phyloP scores from a whole-genome alignment of 2,797 vertebrate species.

The Babyrousa celebensis region DNA sequence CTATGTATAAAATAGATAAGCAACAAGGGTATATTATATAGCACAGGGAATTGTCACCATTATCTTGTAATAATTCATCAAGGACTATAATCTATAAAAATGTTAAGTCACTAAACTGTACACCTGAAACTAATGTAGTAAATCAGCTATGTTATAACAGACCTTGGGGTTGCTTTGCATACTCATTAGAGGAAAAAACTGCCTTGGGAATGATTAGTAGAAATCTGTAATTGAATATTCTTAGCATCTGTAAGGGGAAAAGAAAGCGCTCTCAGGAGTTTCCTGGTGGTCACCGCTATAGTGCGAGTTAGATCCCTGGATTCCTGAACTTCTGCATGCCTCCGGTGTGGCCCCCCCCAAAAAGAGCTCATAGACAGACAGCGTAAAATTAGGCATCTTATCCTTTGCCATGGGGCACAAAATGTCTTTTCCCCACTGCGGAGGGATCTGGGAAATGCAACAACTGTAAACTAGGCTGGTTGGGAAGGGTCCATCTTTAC shows the following conservation, averaged over 20 bases:
- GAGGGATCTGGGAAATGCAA: neutral
- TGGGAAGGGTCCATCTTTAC: neutral
- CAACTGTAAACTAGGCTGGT: neutral
- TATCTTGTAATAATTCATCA: neutral
- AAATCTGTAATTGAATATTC: neutral
- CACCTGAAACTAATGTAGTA: neutral
- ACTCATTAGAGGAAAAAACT: neutral
- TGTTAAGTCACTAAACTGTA: neutral
- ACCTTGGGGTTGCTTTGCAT: neutral
- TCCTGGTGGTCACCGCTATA: too few species aligned
- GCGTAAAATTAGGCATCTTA: neutral
- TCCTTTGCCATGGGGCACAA: neutral
- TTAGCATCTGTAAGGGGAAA: neutral
- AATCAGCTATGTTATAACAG: neutral
- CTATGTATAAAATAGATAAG: neutral
- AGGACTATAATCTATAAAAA: neutral
- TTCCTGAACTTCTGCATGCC: too few species aligned
- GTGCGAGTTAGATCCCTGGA: too few species aligned
- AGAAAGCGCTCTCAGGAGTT: neutral
- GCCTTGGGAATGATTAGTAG: neutral
- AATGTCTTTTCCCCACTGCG: neutral
- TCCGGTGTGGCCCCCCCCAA: too few species aligned
- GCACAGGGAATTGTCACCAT: neutral
- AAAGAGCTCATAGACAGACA: neutral
- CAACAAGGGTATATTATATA: neutral